These are phyloP conservation scores for Drosophila aldrichi DNA, from an alignment of 2,888 invertebrate species.

Conservation along the genomic window DNA sequence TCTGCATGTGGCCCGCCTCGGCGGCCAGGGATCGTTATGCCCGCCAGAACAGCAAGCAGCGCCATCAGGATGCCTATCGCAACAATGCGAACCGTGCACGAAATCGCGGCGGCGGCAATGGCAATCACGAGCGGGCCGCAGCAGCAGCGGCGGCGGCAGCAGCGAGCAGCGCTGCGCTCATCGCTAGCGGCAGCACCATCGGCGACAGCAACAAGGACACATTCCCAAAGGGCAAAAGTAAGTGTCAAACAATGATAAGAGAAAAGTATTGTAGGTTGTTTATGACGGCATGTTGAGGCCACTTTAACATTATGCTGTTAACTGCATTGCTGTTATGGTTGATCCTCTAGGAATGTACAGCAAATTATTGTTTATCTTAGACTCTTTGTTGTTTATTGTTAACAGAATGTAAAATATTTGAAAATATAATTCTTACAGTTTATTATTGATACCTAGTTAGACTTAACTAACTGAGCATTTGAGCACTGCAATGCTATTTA, in stretches of 20 bases:
- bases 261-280: no score
- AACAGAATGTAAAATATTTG: not conserved
- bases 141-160: constrained; percentile 57
- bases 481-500: not conserved
- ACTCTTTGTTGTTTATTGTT: no score
- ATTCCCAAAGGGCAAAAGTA: constrained; percentile 92
- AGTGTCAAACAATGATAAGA: constrained; percentile 84
- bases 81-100: constrained; percentile 53
- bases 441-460: not conserved
- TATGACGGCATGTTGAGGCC: not conserved
- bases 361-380: not conserved
- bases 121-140: constrained; percentile 78
- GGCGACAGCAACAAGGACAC: constrained; percentile 84
- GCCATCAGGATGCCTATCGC: constrained; percentile 59
- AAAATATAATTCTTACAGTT: not conserved
- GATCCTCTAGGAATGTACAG: not conserved
- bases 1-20: constrained; percentile 67
- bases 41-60: constrained; percentile 71
- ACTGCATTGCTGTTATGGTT: not conserved
- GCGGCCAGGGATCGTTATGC: constrained; percentile 76
- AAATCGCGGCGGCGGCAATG: constrained; percentile 32
- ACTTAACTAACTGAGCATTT: not conserved
- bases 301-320: not conserved
- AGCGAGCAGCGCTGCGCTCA: constrained; percentile 31
- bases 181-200: constrained; percentile 20